These are phyloP conservation scores for Eucidaris tribuloides DNA, from an alignment of 35 echinoderm and acorn worm species.

Conservation along the genomic window DNA sequence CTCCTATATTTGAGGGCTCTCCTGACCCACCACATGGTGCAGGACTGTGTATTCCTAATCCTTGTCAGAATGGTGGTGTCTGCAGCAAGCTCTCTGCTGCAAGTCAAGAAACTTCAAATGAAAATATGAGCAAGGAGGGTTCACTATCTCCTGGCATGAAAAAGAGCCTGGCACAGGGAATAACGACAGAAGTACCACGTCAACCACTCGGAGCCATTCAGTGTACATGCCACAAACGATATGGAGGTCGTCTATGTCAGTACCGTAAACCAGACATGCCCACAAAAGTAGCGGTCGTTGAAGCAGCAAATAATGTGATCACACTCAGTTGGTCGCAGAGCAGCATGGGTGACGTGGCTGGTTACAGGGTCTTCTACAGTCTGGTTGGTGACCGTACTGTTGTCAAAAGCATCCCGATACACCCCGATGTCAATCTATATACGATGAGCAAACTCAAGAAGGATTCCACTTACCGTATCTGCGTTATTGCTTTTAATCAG, in stretches of 20 bases:
- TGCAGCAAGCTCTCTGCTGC: conserved; percentile 44
- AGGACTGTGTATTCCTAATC: conserved; percentile 67
- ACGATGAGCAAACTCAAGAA: conserved; percentile 65
- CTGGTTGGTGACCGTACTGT: conserved; percentile 47
- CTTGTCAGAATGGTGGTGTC: conserved; percentile 68
- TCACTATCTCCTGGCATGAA: neutral
- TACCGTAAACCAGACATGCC: conserved; percentile 69
- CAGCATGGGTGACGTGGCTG: conserved; percentile 36
- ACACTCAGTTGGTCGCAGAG: conserved; percentile 56
- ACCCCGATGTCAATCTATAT: conserved; percentile 73
- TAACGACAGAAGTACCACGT: neutral
- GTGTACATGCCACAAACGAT: conserved; percentile 60
- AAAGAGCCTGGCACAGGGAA: neutral
- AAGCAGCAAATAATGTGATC: conserved; percentile 44
- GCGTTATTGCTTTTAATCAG: conserved; percentile 81
- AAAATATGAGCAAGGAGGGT: conserved; percentile 24
- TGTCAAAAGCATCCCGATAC: conserved; percentile 72
- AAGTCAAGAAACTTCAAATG: conserved; percentile 1
- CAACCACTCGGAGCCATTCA: conserved; percentile 7
- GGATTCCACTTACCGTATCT: conserved; percentile 72
- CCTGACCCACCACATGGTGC: neutral
- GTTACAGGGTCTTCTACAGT: conserved; percentile 83
- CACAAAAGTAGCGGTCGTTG: conserved; percentile 37
- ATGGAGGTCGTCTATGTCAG: conserved; percentile 61
- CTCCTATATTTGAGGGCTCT: conserved; percentile 8